Conservation (phyloP, 2,797 vertebrate species). For the Orientallactaga sibirica region DNA sequence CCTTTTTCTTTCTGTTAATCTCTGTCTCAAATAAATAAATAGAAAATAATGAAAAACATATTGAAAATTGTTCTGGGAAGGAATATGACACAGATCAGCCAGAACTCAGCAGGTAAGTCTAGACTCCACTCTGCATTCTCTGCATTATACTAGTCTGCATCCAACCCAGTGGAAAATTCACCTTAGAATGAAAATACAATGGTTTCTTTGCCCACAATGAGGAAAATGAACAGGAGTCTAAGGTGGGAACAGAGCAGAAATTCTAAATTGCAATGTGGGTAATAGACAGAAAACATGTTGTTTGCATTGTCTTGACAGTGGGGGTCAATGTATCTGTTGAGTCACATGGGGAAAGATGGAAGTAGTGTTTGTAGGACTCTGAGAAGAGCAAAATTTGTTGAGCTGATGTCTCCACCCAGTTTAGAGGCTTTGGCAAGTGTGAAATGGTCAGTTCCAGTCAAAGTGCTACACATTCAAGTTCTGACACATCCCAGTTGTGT, state of each 20-base stretch:
- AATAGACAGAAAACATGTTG: not conserved
- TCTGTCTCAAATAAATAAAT: too few relatives aligned
- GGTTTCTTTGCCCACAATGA: not conserved
- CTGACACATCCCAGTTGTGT: not conserved
- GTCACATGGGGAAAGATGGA: not conserved
- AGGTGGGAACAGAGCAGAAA: not conserved
- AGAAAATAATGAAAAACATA: too few relatives aligned
- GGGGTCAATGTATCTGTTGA: not conserved
- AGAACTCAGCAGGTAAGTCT: not conserved
- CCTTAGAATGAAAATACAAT: not conserved
- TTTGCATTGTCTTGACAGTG: not conserved
- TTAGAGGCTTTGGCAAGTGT: constrained; percentile 20
- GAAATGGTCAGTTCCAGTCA: constrained; percentile 1
- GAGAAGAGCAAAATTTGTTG: constrained; percentile 1
- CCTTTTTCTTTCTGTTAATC: too few relatives aligned
- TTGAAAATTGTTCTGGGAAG: not conserved
- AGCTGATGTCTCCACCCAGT: not conserved
- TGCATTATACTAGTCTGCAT: not conserved
- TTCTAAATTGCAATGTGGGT: not conserved
- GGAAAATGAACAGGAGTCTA: not conserved
- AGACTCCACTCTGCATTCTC: not conserved
- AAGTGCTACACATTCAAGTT: not conserved
- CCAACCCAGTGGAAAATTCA: not conserved
- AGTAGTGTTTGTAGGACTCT: not conserved
- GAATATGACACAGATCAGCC: not conserved